Conservation (phyloP, 2,888 invertebrate species). For the Aproaerema taeniolella region DNA sequence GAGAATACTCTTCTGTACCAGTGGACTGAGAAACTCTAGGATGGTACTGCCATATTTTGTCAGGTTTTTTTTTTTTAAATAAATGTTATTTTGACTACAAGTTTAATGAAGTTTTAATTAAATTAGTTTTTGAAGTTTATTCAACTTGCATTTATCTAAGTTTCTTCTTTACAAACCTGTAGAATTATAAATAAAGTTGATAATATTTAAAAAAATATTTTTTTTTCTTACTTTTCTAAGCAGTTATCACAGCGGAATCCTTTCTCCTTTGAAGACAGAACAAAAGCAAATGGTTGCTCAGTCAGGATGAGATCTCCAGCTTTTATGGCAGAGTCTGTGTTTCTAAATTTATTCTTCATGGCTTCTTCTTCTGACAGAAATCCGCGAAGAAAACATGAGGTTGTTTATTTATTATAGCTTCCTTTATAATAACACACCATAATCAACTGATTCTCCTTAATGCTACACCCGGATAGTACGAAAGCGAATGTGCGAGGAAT, state of each 20-base stretch:
- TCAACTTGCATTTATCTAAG: too few species aligned
- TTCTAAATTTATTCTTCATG: conserved; percentile 66
- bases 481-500: conserved; percentile 46
- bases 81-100: too few species aligned
- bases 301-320: conserved; percentile 82
- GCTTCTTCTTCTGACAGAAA: conserved; percentile 10
- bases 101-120: too few species aligned
- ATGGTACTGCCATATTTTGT: too few species aligned
- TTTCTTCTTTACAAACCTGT: too few species aligned
- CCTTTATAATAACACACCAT: conserved; percentile 2
- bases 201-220: too few species aligned
- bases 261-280: conserved; percentile 83
- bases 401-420: not conserved
- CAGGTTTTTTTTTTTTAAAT: too few species aligned
- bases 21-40: too few species aligned
- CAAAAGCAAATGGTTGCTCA: conserved; percentile 86
- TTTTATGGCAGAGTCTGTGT: conserved; percentile 60
- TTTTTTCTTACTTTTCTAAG: conserved; percentile 81
- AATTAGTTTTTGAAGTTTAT: too few species aligned
- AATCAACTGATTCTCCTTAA: not conserved
- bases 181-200: too few species aligned
- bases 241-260: conserved; percentile 87
- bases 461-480: conserved; percentile 20
- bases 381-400: not conserved
- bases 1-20: too few species aligned